Conservation (phyloP, 2,113 vertebrate species). For the Neogobius melanostomus region DNA sequence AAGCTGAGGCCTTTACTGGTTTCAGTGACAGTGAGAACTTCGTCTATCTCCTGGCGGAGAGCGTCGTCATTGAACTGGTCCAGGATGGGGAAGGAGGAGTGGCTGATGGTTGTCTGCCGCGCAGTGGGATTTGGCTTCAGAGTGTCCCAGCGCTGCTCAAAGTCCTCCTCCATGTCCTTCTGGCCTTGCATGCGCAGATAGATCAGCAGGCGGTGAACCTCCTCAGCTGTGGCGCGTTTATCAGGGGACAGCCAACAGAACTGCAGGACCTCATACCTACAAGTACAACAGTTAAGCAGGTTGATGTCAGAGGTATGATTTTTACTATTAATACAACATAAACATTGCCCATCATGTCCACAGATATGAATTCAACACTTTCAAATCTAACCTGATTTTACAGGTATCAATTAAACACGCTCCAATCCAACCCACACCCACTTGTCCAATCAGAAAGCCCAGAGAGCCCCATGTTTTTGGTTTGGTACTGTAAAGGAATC, state of each 20-base stretch:
- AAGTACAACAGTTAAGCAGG: background rate
- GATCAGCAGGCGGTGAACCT: conserved; percentile 90
- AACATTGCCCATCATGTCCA: too few relatives aligned
- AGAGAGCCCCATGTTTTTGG: too few relatives aligned
- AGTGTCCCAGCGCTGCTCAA: conserved; percentile 93
- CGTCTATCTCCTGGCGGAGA: conserved; percentile 89
- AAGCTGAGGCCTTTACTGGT: conserved; percentile 96
- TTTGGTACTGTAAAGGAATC: too few relatives aligned
- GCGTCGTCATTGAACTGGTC: conserved; percentile 88
- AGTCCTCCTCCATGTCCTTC: conserved; percentile 88
- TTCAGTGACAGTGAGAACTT: conserved; percentile 94
- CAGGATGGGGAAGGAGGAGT: conserved; percentile 92
- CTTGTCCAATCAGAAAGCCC: too few relatives aligned
- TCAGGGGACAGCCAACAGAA: conserved; percentile 94
- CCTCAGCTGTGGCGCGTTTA: conserved; percentile 90
- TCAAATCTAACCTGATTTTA: too few relatives aligned
- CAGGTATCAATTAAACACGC: too few relatives aligned
- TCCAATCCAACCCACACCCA: too few relatives aligned
- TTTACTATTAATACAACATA: too few relatives aligned
- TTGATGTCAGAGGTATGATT: background rate
- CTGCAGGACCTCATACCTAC: conserved; percentile 93
- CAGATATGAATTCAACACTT: too few relatives aligned
- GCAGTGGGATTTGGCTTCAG: conserved; percentile 85
- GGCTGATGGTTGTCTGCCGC: conserved; percentile 80
- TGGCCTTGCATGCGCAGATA: conserved; percentile 96